Base-by-base conservation (phyloP, 2,888 invertebrate genomes). In the Chrysolina oricalcia region DNA sequence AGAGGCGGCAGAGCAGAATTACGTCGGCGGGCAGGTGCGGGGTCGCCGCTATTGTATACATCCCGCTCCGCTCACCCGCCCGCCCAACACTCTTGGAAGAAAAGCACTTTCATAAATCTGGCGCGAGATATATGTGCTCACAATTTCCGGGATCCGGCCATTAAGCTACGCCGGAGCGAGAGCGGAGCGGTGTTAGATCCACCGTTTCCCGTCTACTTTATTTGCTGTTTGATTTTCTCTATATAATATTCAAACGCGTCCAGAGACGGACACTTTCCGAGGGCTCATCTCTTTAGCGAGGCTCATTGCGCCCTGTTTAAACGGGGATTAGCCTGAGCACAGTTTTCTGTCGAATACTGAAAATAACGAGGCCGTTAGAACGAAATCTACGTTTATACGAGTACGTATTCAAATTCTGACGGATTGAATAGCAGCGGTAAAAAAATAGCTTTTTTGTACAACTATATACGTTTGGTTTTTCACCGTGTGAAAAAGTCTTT, bases 111-210 rank as follows among this genome's bases (percentile, higher is more conserved):
- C 94, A 94, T 94, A 94, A 94, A 94, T 94, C 94, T 94, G 94
- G 93, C 91, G 91, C 92, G 93, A 94, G 94, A 94, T 94, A 94
- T 94, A 94, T 94, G 94, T 93, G 94, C 93, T 94, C 94, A 94
- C 94, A 94, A 94, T 94, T 94, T 94, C 94, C 94, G 93, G 94
- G 94, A 94, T 94, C 94, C 94, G 94, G 94, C 94, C 94, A 94
- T 94, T 94, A 94, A 89, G 89, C 88, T 88, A 86, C 87, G 86
- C 85, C 83, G 87, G 83, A 86, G 85, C 86, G 85, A 83, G 84
- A 83, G 82, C 82, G 81, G 81, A 84, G 84, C 85, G 85, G 86
- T 83, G 86, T 85, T 85, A 83, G 85, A 85, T 86, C 85, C 85
- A 83, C 87, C 86, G 87, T 87, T 87, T 87, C 86, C 86, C 86